A percentile compares a stretch with the other conserved stretches of the same genome.
phyloP scores from a whole-genome alignment of 2,113 vertebrate genomes.

The Ceratotherium simum region DNA sequence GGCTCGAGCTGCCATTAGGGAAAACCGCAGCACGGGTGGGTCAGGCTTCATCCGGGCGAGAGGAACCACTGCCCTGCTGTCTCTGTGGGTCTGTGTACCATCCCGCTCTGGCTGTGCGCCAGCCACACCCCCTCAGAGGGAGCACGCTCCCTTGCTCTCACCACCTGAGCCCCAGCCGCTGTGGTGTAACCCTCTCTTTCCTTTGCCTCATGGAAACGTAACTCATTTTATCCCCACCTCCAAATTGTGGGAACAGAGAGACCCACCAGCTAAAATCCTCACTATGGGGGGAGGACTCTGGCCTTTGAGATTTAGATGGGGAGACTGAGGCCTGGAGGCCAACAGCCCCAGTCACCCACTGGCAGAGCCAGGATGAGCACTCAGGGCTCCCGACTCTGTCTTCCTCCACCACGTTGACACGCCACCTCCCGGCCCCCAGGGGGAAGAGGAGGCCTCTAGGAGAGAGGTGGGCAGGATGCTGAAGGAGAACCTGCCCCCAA shows the following conservation, averaged over 20 bases:
- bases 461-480: neutral
- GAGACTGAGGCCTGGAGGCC: neutral
- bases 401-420: rapidly evolving
- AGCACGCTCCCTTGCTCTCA: neutral
- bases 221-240: neutral
- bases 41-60: rapidly evolving
- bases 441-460: rapidly evolving
- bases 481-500: neutral
- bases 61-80: neutral
- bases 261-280: neutral
- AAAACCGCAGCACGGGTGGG: neutral
- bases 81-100: neutral
- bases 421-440: rapidly evolving
- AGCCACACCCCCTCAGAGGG: neutral
- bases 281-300: neutral
- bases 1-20: rapidly evolving
- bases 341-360: rapidly evolving
- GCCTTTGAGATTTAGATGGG: neutral
- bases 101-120: rapidly evolving
- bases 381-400: too few relatives aligned
- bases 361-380: neutral
- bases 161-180: neutral
- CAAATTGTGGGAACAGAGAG: neutral
- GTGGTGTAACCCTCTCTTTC: neutral
- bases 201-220: neutral